Evolutionary conservation across 2,888 invertebrate genomes (phyloP).

Genomic region (Harpalus rufipes): DNA sequence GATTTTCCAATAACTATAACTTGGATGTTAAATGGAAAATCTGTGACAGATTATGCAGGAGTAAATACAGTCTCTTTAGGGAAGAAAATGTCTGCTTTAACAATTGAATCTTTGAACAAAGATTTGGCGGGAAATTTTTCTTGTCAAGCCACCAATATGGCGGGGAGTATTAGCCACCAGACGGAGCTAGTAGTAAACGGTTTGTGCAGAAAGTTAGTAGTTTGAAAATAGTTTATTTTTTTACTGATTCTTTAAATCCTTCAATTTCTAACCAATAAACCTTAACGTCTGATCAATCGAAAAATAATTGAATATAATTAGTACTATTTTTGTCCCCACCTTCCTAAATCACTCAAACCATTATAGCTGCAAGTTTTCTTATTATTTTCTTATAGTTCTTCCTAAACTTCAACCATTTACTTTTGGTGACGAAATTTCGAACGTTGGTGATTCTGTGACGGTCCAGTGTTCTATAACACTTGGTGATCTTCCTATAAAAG

Average conservation of each 20-base stretch:
- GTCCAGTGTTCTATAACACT: conserved; percentile 85
- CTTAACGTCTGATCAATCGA: background rate
- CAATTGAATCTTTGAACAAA: conserved; percentile 84
- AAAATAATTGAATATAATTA: background rate
- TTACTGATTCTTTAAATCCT: conserved; percentile 19
- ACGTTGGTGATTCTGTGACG: conserved; percentile 79
- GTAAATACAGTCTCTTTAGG: conserved; percentile 72
- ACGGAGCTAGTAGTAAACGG: conserved; percentile 84
- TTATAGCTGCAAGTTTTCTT: background rate
- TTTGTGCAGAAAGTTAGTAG: conserved; percentile 73
- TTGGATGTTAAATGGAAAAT: conserved; percentile 82
- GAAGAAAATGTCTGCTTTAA: conserved; percentile 83
- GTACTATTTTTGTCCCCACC: conserved; percentile 19
- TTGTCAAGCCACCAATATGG: conserved; percentile 83
- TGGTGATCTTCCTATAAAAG: conserved; percentile 88
- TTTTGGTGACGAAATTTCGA: conserved; percentile 83
- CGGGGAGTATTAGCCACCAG: conserved; percentile 81
- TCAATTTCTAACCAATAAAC: background rate
- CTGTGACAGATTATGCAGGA: conserved; percentile 79
- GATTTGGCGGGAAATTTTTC: conserved; percentile 84
- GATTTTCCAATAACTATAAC: conserved; percentile 87
- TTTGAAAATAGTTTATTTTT: conserved; percentile 12
- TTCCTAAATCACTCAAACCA: conserved; percentile 43
- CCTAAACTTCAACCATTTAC: conserved; percentile 88
- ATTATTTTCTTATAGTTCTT: conserved; percentile 73